Base-by-base conservation (phyloP, 2,888 invertebrate genomes). In the Drosophila pseudotalamancana region DNA sequence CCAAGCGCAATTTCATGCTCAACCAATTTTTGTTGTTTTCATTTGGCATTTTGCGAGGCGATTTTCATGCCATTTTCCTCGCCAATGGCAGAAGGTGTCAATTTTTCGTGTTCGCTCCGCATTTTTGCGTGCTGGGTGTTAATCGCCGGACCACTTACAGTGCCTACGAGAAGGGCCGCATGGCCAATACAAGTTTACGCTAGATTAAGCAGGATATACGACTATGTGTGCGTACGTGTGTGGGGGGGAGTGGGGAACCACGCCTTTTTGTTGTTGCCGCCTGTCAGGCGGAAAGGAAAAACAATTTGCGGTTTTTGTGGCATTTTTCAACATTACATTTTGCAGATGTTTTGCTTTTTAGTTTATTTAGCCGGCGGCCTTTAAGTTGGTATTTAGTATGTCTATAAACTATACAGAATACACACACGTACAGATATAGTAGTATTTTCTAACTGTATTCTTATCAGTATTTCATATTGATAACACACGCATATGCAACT, bases 1-100 rank as follows among this genome's bases (percentile, higher is more conserved):
- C 46, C 53, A 32, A 63, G 60, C 68, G 68, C 76, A 82, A 87
- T 87, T 88, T 89, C 79, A 84, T 88, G 88, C 89, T 82, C 66
- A 82, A 87, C 69, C 79, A 69, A 78, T 55, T 85, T 85, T 82
- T 75, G 82, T 87, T 87, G 87, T 69, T 79, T 76, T 70, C 81
- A 80, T 80, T 82, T 72, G 75, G 53, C 64, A 77, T 77, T 77
- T 68, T 74, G 35, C 48, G 62, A 53, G 49, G 48, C 62, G 51
- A 69, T 69, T 69, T 69, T 67, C 73, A 43, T 51, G 46, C 43
- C 34, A 55, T 45, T 69, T 51, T 37, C 43, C 56, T 55, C 65
- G 51, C 65, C 53, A 45, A 31, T 51, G 43, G 27, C 60, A 61
- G 45, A 68, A 86, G 87, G 84, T 79, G 84, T 79, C 80, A 79